Conservation (phyloP, 2,797 vertebrate genomes). For the Schizopygopsis pylzovi region DNA sequence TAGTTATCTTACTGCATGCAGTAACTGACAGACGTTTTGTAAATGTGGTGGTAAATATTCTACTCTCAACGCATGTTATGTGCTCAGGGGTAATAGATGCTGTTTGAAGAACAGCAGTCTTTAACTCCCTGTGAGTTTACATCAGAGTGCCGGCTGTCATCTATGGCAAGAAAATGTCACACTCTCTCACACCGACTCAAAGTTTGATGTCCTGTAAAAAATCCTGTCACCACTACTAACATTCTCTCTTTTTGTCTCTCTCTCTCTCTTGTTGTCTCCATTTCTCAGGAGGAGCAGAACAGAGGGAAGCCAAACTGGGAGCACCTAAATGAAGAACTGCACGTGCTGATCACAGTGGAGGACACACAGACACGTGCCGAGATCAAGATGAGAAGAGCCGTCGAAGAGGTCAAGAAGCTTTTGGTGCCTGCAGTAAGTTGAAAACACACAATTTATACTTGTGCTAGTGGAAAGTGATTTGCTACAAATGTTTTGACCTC, state of each 20-base stretch:
- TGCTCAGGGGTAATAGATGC: neutral
- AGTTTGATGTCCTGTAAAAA: constrained; percentile 25
- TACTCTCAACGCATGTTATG: neutral
- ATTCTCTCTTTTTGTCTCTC: constrained; percentile 2
- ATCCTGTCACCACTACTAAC: constrained; percentile 35
- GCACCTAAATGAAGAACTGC: constrained; percentile 86
- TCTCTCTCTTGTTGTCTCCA: neutral
- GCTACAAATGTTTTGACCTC: constrained; percentile 13
- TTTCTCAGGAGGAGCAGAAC: constrained; percentile 84
- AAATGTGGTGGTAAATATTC: constrained; percentile 15
- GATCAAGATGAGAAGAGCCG: constrained; percentile 85
- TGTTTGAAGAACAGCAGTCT: neutral
- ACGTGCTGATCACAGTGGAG: constrained; percentile 85
- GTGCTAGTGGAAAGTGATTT: neutral
- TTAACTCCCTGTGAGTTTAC: constrained; percentile 4
- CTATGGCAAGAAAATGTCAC: constrained; percentile 15
- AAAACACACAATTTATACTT: neutral
- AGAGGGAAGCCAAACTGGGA: constrained; percentile 87
- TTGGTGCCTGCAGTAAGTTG: constrained; percentile 85
- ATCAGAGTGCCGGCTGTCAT: constrained; percentile 13
- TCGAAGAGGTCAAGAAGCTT: constrained; percentile 87
- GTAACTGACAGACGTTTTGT: neutral
- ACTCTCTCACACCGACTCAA: constrained; percentile 27
- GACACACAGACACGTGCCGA: constrained; percentile 84
- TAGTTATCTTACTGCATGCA: neutral